phyloP scores from a whole-genome alignment of 2,888 invertebrate genomes.

The Minunthozetes semirufus region DNA sequence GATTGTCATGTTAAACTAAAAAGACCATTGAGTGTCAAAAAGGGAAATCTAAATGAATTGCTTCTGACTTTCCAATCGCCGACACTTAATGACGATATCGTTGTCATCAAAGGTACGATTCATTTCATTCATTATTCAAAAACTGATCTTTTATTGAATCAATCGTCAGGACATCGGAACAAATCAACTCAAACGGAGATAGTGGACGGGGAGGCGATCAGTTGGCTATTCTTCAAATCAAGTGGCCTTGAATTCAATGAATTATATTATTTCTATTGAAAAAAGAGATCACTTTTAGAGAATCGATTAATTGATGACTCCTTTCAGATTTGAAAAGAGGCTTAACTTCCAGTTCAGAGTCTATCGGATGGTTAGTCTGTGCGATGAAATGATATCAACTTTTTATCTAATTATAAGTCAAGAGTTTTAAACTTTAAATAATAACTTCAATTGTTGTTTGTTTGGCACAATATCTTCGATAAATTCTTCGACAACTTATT shows the following conservation, averaged over 20 bases:
- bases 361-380: too few relatives aligned
- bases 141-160: background rate
- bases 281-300: too few relatives aligned
- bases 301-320: too few relatives aligned
- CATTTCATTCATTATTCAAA: background rate
- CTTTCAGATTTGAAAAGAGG: too few relatives aligned
- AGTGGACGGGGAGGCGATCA: constrained; percentile 37
- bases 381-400: too few relatives aligned
- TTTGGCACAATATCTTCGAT: too few relatives aligned
- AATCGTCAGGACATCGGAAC: constrained; percentile 35
- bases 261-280: constrained; percentile 39
- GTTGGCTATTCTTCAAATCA: constrained; percentile 38
- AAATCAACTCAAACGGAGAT: constrained; percentile 37
- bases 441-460: too few relatives aligned
- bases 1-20: constrained; percentile 39
- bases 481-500: too few relatives aligned
- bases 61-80: constrained; percentile 38
- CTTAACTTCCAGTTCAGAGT: too few relatives aligned
- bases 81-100: constrained; percentile 39
- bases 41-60: constrained; percentile 38
- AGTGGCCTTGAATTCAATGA: constrained; percentile 38
- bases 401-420: too few relatives aligned
- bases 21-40: constrained; percentile 36
- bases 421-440: too few relatives aligned
- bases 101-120: constrained; percentile 37